Evolutionary conservation across 2,888 invertebrate species (phyloP), one percentile per base, ranked within the genome.

Genomic region (Cryptocephalus primarius): DNA sequence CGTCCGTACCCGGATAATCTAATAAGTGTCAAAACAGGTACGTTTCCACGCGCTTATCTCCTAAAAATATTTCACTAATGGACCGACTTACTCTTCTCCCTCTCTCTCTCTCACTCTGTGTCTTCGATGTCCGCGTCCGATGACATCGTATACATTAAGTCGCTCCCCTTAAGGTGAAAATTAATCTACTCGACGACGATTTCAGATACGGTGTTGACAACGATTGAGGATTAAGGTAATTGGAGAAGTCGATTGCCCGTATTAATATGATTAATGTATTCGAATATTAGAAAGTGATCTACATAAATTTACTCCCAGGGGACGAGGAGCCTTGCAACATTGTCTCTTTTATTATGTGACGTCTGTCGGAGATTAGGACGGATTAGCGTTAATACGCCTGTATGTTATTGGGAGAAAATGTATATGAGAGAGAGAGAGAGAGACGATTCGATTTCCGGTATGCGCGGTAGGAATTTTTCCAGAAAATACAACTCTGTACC

Each of bases 181-280:
- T 45, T 45, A 45, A 45, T 45, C 45, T 40, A 40, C 33, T 45
- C 22, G 40, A 45, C 45, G 45, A 40, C 39, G 31, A 38, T 45
- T 45, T 39, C 40, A 39, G 45, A 45, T 39, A 45, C 39, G 14
- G 45, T 32, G 45, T 40, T 45, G 45, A 45, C 45, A 40, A 32
- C 39, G 33, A 39, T 33, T 34, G 40, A 33, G 39, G 45, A 45
- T 45, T 45, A 45, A 39, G 14, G 39, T 39, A 45, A 45, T 45
- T 40, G 39, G 40, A 45, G 32, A 32, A 38, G 33, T 31, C n/a
- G 45, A 45, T 45, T 38, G 39, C 22, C 22, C 12, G n/a, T 45
- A 40, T 33, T 45, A 45, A 45, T 45, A 33, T 45, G 45, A 45
- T 45, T 40, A 45, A 45, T 45, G 31, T 38, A 12, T 40, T 40